These are phyloP conservation scores for Sebastes kiyomatsui DNA, from an alignment of 2,797 vertebrate genomes.

Conservation along the genomic window DNA sequence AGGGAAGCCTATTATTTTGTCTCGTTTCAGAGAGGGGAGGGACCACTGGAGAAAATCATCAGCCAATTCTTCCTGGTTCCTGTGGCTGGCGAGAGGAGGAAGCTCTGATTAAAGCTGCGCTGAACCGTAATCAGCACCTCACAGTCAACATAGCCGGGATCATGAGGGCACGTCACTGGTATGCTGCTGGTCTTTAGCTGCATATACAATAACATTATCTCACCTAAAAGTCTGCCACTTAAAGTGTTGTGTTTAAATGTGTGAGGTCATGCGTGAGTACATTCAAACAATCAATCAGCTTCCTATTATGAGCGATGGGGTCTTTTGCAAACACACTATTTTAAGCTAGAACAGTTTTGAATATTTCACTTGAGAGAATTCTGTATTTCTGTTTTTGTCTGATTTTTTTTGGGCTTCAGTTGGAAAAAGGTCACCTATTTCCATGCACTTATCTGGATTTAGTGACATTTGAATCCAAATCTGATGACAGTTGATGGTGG, in stretches of 20 bases:
- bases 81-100: conserved; percentile 64
- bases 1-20: conserved; percentile 61
- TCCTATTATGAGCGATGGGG: background rate
- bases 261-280: background rate
- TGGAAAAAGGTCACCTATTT: background rate
- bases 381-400: background rate
- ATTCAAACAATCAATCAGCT: background rate
- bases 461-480: background rate
- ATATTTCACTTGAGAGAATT: background rate
- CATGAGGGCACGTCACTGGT: conserved; percentile 43
- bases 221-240: background rate
- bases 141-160: conserved; percentile 48
- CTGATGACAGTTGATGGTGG: background rate
- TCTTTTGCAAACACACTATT: background rate
- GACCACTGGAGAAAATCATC: conserved; percentile 53
- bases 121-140: conserved; percentile 70
- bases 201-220: conserved; percentile 30
- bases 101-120: conserved; percentile 71
- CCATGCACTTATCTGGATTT: background rate
- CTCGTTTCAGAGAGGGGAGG: conserved; percentile 55
- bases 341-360: background rate
- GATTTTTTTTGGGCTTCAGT: background rate
- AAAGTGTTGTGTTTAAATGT: background rate
- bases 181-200: conserved; percentile 16
- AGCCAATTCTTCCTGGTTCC: conserved; percentile 63